These are phyloP conservation scores for Callimorpha dominula DNA, from an alignment of 2,888 invertebrate species.

Conservation along the genomic window DNA sequence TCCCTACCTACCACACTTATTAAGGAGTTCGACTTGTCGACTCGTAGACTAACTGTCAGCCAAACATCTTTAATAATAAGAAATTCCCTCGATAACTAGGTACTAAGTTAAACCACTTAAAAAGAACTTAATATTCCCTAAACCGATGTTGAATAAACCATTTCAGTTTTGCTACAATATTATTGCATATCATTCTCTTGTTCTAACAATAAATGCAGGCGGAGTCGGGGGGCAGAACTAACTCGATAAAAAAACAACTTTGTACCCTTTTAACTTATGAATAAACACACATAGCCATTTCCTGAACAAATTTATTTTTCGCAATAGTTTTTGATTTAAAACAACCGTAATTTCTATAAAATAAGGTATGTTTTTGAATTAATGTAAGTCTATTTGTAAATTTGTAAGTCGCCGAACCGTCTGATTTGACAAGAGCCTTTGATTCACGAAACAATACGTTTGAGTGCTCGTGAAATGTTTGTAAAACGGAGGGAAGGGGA, in stretches of 20 bases:
- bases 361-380: slow-evolving; percentile 41
- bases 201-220: slow-evolving; percentile 46
- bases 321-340: slow-evolving; percentile 27
- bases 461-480: slow-evolving; percentile 20
- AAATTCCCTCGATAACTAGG: background rate
- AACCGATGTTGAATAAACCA: slow-evolving; percentile 38
- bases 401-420: slow-evolving; percentile 61
- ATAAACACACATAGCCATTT: slow-evolving; percentile 54
- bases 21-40: no score
- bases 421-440: slow-evolving; percentile 58
- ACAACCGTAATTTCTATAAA: slow-evolving; percentile 25
- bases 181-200: slow-evolving; percentile 33
- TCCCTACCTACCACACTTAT: no score
- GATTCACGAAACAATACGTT: slow-evolving; percentile 12
- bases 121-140: slow-evolving; percentile 18
- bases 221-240: slow-evolving; percentile 42
- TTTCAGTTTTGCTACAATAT: slow-evolving; percentile 37
- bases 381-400: slow-evolving; percentile 36
- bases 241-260: slow-evolving; percentile 59
- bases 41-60: no score
- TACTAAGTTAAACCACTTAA: background rate
- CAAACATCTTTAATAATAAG: background rate
- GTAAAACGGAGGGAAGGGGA: slow-evolving; percentile 44
- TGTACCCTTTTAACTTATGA: slow-evolving; percentile 62
- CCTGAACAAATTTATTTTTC: slow-evolving; percentile 37